Evolutionary conservation across 2,113 vertebrate genomes (phyloP).

Genomic region (Tympanuchus pallidicinctus): DNA sequence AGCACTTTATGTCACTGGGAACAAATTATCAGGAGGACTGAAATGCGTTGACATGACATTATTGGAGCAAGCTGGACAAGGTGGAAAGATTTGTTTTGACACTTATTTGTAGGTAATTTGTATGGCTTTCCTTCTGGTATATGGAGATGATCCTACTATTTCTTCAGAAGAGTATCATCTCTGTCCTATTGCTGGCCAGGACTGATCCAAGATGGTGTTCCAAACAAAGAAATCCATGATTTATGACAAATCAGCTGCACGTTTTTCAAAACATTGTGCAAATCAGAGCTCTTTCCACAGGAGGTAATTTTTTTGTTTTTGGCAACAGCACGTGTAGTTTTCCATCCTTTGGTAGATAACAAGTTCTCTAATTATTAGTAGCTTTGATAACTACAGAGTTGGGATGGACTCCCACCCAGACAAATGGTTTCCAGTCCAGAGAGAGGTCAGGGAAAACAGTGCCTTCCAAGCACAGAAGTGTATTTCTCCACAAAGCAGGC

Average conservation of each 20-base stretch:
- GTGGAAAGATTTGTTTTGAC: slow-evolving; percentile 50
- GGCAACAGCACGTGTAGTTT: not conserved
- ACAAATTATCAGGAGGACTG: not conserved
- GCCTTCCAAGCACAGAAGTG: not conserved
- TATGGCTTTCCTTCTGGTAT: not conserved
- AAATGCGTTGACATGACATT: not conserved
- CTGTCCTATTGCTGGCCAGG: not conserved
- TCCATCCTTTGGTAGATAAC: not conserved
- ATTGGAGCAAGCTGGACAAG: slow-evolving; percentile 22
- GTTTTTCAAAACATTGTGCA: not conserved
- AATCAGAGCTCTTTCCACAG: not conserved
- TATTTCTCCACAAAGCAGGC: not conserved
- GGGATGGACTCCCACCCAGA: not conserved
- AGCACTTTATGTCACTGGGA: slow-evolving; percentile 1
- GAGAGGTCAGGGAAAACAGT: not conserved
- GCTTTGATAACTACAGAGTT: not conserved
- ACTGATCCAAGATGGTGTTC: not conserved
- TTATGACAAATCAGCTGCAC: not conserved
- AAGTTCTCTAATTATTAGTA: not conserved
- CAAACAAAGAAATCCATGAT: not conserved
- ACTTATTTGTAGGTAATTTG: not conserved
- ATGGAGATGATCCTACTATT: not conserved
- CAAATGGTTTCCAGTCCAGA: not conserved
- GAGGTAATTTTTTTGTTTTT: not conserved
- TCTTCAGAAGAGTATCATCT: not conserved